Evolutionary conservation across 1,140 invertebrate genomes (phyloP).

Genomic region (Bactericera cockerelli): DNA sequence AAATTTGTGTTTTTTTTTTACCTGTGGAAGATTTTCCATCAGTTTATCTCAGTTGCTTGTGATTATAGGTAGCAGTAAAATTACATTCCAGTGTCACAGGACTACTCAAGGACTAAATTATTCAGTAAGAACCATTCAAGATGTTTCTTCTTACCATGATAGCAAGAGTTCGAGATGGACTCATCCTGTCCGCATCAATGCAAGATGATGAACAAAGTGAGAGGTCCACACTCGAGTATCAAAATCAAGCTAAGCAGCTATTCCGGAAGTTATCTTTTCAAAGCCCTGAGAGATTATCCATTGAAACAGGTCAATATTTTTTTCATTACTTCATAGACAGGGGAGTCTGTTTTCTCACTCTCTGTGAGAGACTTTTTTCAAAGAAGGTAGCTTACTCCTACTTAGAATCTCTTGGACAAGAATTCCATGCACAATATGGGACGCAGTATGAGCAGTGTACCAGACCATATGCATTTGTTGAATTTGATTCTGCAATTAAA

Average conservation of each 20-base stretch:
- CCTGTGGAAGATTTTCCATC: no score
- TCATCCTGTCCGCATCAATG: constrained; percentile 90
- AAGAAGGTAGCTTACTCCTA: constrained; percentile 90
- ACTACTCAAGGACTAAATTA: no score
- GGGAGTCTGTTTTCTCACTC: constrained; percentile 84
- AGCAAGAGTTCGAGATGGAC: constrained; percentile 81
- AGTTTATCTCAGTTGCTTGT: no score
- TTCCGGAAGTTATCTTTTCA: constrained; percentile 81
- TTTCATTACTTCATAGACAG: constrained; percentile 99
- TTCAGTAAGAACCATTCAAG: no score
- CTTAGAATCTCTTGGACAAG: constrained; percentile 90
- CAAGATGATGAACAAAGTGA: constrained; percentile 96
- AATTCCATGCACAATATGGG: constrained; percentile 87
- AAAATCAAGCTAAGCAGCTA: constrained; percentile 98
- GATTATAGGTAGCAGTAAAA: no score
- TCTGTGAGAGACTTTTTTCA: constrained; percentile 90
- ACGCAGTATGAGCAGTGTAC: constrained; percentile 77
- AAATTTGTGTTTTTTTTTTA: no score
- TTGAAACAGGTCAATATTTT: constrained; percentile 90
- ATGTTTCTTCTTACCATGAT: constrained; percentile 98
- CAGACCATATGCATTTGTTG: constrained; percentile 94
- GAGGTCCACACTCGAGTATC: constrained; percentile 86
- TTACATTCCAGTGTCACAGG: no score
- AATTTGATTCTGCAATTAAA: constrained; percentile 98
- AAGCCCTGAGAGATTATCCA: constrained; percentile 78